phyloP scores from a whole-genome alignment of 2,113 vertebrate species.

The Motacilla alba region DNA sequence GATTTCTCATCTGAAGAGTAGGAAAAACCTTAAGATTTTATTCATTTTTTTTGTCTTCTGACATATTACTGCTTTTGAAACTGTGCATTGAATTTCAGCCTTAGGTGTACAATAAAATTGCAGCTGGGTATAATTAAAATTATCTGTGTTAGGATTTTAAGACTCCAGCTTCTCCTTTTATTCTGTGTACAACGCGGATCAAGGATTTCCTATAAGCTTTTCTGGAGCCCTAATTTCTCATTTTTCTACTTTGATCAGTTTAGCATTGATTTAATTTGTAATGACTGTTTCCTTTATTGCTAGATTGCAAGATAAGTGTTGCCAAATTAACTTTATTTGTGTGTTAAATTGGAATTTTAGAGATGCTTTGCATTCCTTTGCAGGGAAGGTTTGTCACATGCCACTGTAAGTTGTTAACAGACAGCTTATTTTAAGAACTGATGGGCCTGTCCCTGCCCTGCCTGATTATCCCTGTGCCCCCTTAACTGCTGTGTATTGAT shows the following conservation, averaged over 20 bases:
- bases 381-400: slow-evolving; percentile 5
- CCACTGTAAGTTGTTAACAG: slow-evolving; percentile 20
- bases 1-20: background rate
- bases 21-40: background rate
- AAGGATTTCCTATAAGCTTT: background rate
- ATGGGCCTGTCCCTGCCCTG: slow-evolving; percentile 51
- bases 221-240: background rate
- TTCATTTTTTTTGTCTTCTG: background rate
- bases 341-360: slow-evolving; percentile 29
- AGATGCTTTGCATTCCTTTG: slow-evolving; percentile 46
- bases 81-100: background rate
- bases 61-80: background rate
- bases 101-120: background rate
- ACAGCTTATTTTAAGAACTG: slow-evolving; percentile 42
- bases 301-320: slow-evolving; percentile 3
- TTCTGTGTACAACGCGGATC: background rate
- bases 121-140: background rate
- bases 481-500: slow-evolving; percentile 72
- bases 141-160: background rate
- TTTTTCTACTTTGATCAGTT: slow-evolving; percentile 8
- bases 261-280: slow-evolving; percentile 5
- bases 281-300: background rate
- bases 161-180: background rate
- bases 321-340: slow-evolving; percentile 38
- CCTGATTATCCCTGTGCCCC: slow-evolving; percentile 65